Evolutionary conservation across 1,140 invertebrate species (phyloP).

Genomic region (Megathymus violae): DNA sequence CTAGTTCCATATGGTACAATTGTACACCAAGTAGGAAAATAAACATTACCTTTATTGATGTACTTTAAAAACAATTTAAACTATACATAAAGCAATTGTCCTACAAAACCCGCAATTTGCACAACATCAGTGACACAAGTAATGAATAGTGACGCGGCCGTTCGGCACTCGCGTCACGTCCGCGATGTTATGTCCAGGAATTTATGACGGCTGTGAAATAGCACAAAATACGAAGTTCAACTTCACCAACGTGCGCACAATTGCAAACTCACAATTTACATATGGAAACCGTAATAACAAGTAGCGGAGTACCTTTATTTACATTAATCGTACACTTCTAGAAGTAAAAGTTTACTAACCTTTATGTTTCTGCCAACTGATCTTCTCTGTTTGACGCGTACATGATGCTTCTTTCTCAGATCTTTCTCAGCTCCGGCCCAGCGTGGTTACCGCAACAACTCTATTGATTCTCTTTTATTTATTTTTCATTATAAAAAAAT

Average conservation of each 20-base stretch:
- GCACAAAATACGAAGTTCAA: conserved; percentile 22
- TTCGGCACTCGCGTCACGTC: conserved; percentile 16
- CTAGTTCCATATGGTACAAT: not conserved
- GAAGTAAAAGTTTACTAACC: no score
- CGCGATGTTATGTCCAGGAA: conserved; percentile 25
- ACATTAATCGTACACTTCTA: not conserved
- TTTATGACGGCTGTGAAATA: conserved; percentile 25
- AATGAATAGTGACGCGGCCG: conserved; percentile 19
- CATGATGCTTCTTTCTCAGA: no score
- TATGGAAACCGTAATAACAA: conserved; percentile 7
- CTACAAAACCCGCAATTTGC: conserved; percentile 19
- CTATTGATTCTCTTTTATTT: no score
- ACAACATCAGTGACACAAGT: conserved; percentile 4
- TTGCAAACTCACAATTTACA: conserved; percentile 25
- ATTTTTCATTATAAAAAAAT: no score
- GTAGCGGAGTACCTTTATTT: conserved; percentile 1
- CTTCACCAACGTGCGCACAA: conserved; percentile 16
- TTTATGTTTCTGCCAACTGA: no score
- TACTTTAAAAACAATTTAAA: conserved; percentile 4
- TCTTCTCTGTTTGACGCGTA: no score
- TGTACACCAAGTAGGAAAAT: not conserved
- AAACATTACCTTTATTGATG: not conserved
- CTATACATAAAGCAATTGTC: conserved; percentile 13
- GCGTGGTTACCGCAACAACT: no score
- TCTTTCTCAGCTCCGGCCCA: no score